Evolutionary conservation across 2,797 vertebrate genomes (phyloP), one percentile per base, ranked within the genome.

Genomic region (Phataginus tetradactyla): DNA sequence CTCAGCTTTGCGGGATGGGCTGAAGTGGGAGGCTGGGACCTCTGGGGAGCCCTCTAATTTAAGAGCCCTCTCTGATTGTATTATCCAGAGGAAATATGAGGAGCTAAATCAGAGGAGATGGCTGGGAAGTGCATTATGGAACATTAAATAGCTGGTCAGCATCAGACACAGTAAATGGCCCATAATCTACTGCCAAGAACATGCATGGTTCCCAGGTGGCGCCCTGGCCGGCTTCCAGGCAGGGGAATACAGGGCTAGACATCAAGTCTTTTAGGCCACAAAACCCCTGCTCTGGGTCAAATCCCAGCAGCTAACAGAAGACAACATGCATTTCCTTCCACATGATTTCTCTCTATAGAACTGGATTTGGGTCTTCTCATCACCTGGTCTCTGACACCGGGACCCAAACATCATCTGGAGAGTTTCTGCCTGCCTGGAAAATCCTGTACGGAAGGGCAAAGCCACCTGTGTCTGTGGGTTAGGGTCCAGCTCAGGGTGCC

Each of bases 41-140:
- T 80, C 91, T 32, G 55, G 85, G 91, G 55, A 88, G 85, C 15
- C 51, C 27, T 88, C 69, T 96, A 64, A 79, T 51, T 88, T 95
- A 84, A 97, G 77, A 93, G 64, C 18, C 7, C 45, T 89, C 90
- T 86, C 71, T 98, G 94, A 95, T 96, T 61, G 77, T 74, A 95
- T 97, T 96, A 96, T 81, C 81, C 51, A 89, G 79, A 96, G 83
- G 88, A 97, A 90, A 96, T 79, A 97, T 45, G 64, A 61, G 61
- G 72, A 78, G n/a, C 85, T 86, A 93, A 96, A 97, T 97, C 25
- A 17, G 87, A 97, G 97, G 93, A 96, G 96, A 96, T 63, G 79
- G 95, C 85, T 72, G 45, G 55, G 72, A 93, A 93, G 93, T 90
- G 51, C 89, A 96, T 98, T 97, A 96, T 5, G 2, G 94, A 88